A percentile compares a stretch with the other conserved stretches of the same genome.
phyloP scores from a whole-genome alignment of 2,888 invertebrate species.

The Iselma pallidipennis region DNA sequence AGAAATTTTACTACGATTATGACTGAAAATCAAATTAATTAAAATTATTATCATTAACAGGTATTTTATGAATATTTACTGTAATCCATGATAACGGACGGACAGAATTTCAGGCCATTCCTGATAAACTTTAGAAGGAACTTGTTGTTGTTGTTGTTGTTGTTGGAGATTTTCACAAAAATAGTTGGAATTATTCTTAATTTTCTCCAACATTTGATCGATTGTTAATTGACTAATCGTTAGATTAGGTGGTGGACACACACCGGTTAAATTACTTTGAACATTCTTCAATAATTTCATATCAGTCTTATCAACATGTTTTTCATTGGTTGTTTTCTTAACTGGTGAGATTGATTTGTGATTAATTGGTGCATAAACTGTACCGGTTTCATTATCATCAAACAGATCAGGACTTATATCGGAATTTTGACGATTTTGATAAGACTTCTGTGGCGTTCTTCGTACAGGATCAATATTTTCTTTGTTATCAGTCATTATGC shows the following conservation, averaged over 20 bases:
- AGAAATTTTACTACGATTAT: conserved; percentile 69
- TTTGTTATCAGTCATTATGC: conserved; percentile 24
- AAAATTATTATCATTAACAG: background rate
- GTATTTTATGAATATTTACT: conserved; percentile 59
- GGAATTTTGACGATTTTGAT: conserved; percentile 35
- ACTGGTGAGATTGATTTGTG: conserved; percentile 7
- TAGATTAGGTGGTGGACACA: conserved; percentile 75
- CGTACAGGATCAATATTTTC: conserved; percentile 35
- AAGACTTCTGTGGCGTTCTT: conserved; percentile 43
- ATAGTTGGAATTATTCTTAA: conserved; percentile 43
- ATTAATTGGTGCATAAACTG: no score
- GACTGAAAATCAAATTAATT: conserved; percentile 58
- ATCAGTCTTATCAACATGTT: conserved; percentile 49
- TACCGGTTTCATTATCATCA: conserved; percentile 51
- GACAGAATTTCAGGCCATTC: conserved; percentile 66
- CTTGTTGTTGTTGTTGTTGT: background rate
- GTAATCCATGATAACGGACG: conserved; percentile 70
- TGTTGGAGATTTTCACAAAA: conserved; percentile 31
- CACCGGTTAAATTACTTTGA: conserved; percentile 67
- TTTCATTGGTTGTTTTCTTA: conserved; percentile 33
- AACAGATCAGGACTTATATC: conserved; percentile 65
- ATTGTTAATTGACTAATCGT: conserved; percentile 70
- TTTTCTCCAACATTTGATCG: conserved; percentile 63
- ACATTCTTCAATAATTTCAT: conserved; percentile 53
- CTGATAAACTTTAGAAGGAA: conserved; percentile 50